Percentiles rank a stretch among this genome's conserved stretches.
Evolutionary conservation across 2,113 vertebrate species (phyloP).

Genomic region (Corapipo altera): DNA sequence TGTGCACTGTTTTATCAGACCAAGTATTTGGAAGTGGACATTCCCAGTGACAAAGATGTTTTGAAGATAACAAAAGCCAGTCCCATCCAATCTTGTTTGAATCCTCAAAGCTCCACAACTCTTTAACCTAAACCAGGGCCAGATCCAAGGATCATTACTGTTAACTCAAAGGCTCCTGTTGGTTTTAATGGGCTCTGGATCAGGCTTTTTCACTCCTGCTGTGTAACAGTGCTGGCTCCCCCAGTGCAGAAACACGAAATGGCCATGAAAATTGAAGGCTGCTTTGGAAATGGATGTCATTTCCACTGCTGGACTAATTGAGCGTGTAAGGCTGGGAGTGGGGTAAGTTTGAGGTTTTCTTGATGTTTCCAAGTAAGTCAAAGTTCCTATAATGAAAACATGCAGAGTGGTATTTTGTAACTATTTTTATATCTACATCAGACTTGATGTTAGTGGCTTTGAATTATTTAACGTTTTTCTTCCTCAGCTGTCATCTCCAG

Average conservation of each 20-base stretch:
- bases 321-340: not conserved
- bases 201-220: conserved; percentile 24
- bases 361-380: conserved; percentile 43
- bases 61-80: not conserved
- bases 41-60: not conserved
- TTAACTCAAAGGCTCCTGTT: conserved; percentile 39
- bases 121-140: not conserved
- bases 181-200: conserved; percentile 47
- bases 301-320: conserved; percentile 38
- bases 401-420: conserved; percentile 63
- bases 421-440: conserved; percentile 80
- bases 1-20: not conserved
- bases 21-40: not conserved
- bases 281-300: conserved; percentile 58
- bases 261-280: conserved; percentile 46
- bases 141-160: conserved; percentile 19
- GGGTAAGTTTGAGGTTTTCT: not conserved
- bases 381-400: conserved; percentile 70
- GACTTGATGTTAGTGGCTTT: conserved; percentile 75
- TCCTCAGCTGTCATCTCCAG: conserved; percentile 71
- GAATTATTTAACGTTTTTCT: conserved; percentile 80
- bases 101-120: not conserved
- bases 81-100: not conserved
- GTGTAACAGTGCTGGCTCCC: not conserved
- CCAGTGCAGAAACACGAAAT: not conserved